These are phyloP conservation scores for Andrena cerasifolii DNA, from an alignment of 1,140 invertebrate genomes.

Conservation along the genomic window DNA sequence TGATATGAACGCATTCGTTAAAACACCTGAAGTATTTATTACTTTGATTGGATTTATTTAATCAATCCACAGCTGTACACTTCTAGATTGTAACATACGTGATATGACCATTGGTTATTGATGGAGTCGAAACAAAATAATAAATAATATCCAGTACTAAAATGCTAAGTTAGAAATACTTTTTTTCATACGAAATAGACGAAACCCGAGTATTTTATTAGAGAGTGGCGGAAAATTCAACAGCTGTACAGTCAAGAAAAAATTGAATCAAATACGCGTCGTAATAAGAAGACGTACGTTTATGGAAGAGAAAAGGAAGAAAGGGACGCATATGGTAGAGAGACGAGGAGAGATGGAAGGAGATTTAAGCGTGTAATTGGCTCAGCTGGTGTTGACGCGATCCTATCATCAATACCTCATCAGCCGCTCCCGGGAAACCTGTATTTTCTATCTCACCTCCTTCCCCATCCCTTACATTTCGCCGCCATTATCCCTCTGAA, in stretches of 20 bases:
- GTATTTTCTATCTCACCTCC: conserved; percentile 72
- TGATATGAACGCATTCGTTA: too few relatives aligned
- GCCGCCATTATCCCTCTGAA: conserved; percentile 35
- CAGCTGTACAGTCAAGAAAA: conserved; percentile 4
- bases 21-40: too few relatives aligned
- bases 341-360: conserved; percentile 63
- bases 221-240: conserved; percentile 12
- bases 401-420: conserved; percentile 83
- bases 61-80: too few relatives aligned
- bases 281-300: not conserved
- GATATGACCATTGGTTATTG: too few relatives aligned
- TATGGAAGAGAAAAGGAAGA: not conserved
- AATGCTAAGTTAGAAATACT: too few relatives aligned
- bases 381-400: conserved; percentile 83
- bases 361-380: conserved; percentile 83
- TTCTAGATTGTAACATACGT: too few relatives aligned
- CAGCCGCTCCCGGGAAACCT: conserved; percentile 80
- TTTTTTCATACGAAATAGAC: not conserved
- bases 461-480: conserved; percentile 45
- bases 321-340: conserved; percentile 6
- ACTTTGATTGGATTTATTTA: too few relatives aligned
- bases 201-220: not conserved
- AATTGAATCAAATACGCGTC: conserved; percentile 1
- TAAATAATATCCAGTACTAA: too few relatives aligned
- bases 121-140: too few relatives aligned